Evolutionary conservation across 2,888 invertebrate species (phyloP).

Genomic region (Lacanobia wlatinum): DNA sequence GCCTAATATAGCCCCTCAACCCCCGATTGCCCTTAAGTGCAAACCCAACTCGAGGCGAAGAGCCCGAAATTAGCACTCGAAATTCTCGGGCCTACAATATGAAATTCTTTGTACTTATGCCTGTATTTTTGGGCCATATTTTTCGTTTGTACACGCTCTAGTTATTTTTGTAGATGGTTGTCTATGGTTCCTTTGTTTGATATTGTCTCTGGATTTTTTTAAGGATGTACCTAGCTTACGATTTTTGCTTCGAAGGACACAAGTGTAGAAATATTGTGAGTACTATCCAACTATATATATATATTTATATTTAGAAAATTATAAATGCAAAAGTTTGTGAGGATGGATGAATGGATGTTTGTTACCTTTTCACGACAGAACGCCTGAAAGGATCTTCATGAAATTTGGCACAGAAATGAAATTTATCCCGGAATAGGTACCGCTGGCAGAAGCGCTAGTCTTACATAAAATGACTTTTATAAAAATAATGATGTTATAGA

Average conservation of each 20-base stretch:
- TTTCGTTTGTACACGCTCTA: conserved; percentile 52
- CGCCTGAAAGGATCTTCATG: too few relatives aligned
- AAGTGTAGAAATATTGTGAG: not conserved
- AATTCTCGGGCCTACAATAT: conserved; percentile 62
- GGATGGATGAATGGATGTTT: too few relatives aligned
- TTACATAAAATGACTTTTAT: too few relatives aligned
- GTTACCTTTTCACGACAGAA: too few relatives aligned
- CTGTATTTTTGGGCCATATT: conserved; percentile 40
- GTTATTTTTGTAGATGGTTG: conserved; percentile 48
- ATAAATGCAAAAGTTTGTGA: too few relatives aligned
- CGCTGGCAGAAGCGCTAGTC: too few relatives aligned
- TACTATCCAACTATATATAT: too few relatives aligned
- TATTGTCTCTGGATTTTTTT: conserved; percentile 38
- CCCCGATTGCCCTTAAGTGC: conserved; percentile 83
- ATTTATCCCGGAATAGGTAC: too few relatives aligned
- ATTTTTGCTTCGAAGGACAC: not conserved
- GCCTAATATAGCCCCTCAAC: conserved; percentile 75
- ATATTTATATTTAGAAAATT: too few relatives aligned
- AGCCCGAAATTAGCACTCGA: conserved; percentile 85
- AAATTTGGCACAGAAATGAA: too few relatives aligned
- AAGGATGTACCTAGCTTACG: not conserved
- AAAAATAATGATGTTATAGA: too few relatives aligned
- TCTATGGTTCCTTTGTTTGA: conserved; percentile 34
- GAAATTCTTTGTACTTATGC: conserved; percentile 62
- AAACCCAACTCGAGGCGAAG: conserved; percentile 74